Base-by-base conservation (phyloP, 2,797 vertebrate genomes). In the Adrianichthys oophorus region DNA sequence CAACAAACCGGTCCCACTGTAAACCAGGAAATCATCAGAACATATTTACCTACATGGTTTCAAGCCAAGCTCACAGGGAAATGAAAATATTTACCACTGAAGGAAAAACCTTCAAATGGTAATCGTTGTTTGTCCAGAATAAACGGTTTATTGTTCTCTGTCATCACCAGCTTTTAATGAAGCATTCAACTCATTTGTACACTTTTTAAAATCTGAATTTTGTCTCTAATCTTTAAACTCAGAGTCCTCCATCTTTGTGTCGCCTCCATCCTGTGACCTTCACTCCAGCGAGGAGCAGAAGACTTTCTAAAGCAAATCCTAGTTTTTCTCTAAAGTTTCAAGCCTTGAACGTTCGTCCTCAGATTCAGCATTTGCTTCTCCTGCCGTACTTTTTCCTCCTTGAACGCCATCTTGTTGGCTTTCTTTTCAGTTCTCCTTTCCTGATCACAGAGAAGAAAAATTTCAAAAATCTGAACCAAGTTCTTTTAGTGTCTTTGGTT, bases 361-460 rank as follows among this genome's bases (percentile, higher is more conserved):
- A 98, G 78, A 74, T 91, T 93, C 43, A 95, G 76, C 76, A 97
- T 79, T 71, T 98, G 95, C 65, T 95, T 97, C 76, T 98, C 95
- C 79, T 99, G 98, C 53, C 94, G 89, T 2, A 84, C 89, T 50
- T 95, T 98, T 76, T 99, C 98, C 58, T 94, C 52, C 68, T 94
- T 94, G 86, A 99, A 99, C 8, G 95, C 95, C 57, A 83, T 29
- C 74, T 91, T 94, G 84, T 98, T 99, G 52, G 94, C 90, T 78
- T 96, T 97, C 89, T 98, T 99, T 85, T 99, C 97, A 10, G 71
- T 55, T 59, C 96, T 90, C 45, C 96, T 86, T 61, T 98, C 97
- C 98, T 99, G 68, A n/a, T 46, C 0, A 58, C 4, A 18, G 41
- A 59, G 1, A 41, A 4, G 4, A 21, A 10, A 10, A 37, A 37